A percentile compares a stretch with the other conserved stretches of the same genome.
Conservation (phyloP, 2,888 invertebrate genomes). For the Diaphora mendica region DNA sequence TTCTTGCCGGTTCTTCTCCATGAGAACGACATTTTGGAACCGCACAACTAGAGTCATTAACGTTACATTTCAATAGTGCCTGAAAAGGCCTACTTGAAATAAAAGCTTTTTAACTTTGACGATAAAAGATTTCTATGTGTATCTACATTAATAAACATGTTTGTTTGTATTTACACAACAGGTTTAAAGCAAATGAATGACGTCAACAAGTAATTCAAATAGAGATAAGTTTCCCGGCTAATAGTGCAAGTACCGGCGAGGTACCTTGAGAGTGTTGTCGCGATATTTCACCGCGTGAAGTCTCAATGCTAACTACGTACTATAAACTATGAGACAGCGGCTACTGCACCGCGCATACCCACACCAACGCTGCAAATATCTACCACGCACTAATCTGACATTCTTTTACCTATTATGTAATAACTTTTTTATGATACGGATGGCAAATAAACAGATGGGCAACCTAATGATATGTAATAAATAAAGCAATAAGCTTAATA, state of each 20-base stretch:
- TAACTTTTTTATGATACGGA: not conserved
- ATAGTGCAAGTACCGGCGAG: not conserved
- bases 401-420: not conserved
- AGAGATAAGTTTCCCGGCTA: conserved; percentile 3
- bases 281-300: conserved; percentile 61
- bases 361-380: conserved; percentile 22
- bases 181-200: not conserved
- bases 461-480: no score
- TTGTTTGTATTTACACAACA: not conserved
- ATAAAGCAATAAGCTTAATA: no score
- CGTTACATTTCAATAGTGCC: no score
- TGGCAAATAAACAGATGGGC: no score
- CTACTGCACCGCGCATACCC: conserved; percentile 43
- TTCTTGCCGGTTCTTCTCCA: no score
- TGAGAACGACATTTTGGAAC: no score
- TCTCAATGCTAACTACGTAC: conserved; percentile 62
- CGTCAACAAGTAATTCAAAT: conserved; percentile 2
- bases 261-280: conserved; percentile 41
- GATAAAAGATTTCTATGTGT: not conserved
- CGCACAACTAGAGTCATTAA: no score
- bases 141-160: not conserved
- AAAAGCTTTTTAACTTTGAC: not conserved
- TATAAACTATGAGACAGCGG: conserved; percentile 26
- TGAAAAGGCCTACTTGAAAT: no score
- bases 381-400: not conserved